These are phyloP conservation scores for Sclerodermus sp. DNA, from an alignment of 2,888 invertebrate genomes.

Conservation along the genomic window DNA sequence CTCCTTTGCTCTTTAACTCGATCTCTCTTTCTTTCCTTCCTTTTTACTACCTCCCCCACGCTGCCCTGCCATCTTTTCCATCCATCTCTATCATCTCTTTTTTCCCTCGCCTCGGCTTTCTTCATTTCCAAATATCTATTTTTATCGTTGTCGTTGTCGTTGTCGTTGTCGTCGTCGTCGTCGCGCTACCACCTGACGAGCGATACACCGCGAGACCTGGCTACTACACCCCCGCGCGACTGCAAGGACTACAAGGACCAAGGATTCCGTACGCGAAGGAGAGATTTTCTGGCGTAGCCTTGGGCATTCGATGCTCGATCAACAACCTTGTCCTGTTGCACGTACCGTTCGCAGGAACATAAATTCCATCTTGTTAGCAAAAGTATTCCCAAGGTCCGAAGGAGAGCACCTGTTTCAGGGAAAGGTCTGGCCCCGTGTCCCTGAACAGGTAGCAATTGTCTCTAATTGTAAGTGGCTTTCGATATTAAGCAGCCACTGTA, in stretches of 20 bases:
- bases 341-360: conserved; percentile 12
- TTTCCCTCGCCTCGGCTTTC: too few species aligned
- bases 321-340: conserved; percentile 12
- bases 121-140: too few species aligned
- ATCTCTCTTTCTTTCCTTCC: neutral
- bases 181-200: too few species aligned
- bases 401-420: conserved; percentile 3
- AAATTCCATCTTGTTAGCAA: conserved; percentile 13
- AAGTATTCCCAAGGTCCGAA: conserved; percentile 13
- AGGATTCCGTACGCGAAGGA: too few species aligned
- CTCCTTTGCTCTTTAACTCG: conserved; percentile 4
- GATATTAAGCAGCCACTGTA: conserved; percentile 19
- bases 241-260: too few species aligned
- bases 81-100: conserved; percentile 16
- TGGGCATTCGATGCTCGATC: conserved; percentile 1
- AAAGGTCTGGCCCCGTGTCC: neutral
- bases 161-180: too few species aligned
- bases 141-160: too few species aligned
- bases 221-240: too few species aligned
- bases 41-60: conserved; percentile 8
- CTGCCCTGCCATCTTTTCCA: conserved; percentile 1
- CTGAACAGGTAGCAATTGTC: conserved; percentile 32
- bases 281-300: neutral
- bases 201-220: too few species aligned
- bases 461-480: conserved; percentile 21